A percentile compares a stretch with the other conserved stretches of the same genome.
Conservation (phyloP, 2,888 invertebrate genomes). For the Dorcus parallelipipedus region DNA sequence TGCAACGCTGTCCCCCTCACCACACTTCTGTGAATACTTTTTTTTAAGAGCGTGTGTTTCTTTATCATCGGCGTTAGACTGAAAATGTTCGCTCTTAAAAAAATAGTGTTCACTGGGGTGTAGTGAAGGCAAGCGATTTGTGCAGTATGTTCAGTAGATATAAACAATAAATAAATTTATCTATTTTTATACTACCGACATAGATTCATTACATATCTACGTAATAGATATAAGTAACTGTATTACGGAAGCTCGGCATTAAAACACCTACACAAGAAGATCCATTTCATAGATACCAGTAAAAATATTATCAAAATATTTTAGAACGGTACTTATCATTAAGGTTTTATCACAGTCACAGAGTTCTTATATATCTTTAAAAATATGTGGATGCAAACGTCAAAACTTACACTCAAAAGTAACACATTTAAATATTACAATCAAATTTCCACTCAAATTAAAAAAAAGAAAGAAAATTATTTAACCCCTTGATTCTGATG, state of each 20-base stretch:
- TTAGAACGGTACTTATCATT: slow-evolving; percentile 28
- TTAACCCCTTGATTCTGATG: slow-evolving; percentile 14
- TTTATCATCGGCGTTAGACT: too few relatives aligned
- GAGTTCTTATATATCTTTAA: slow-evolving; percentile 40
- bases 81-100: too few relatives aligned
- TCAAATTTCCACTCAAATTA: not conserved
- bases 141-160: slow-evolving; percentile 6
- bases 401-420: too few relatives aligned
- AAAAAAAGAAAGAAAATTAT: slow-evolving; percentile 6
- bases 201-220: too few relatives aligned
- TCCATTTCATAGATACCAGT: too few relatives aligned
- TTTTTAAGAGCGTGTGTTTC: too few relatives aligned
- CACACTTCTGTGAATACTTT: too few relatives aligned
- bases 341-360: slow-evolving; percentile 47
- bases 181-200: not conserved
- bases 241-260: not conserved
- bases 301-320: slow-evolving; percentile 14
- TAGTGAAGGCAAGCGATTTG: not conserved
- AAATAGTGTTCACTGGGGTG: too few relatives aligned
- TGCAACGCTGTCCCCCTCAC: too few relatives aligned
- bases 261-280: too few relatives aligned
- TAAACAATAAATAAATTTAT: slow-evolving; percentile 10
- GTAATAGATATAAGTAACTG: too few relatives aligned
- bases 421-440: slow-evolving; percentile 4
- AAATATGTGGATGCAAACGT: slow-evolving; percentile 39